Conservation (phyloP, 2,888 invertebrate species). For the Silvanus unidentatus region DNA sequence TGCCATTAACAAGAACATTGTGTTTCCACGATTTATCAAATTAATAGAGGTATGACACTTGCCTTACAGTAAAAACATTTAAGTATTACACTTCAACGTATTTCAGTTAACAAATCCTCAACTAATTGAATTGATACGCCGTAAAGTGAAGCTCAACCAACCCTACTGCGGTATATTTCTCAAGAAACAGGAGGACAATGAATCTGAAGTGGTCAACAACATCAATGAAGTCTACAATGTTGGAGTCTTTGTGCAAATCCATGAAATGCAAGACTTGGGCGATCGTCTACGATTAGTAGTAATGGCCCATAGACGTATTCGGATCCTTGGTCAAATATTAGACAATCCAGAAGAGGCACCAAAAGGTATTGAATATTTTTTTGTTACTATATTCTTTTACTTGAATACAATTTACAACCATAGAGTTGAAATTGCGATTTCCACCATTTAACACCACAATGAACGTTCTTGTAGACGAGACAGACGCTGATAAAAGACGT, state of each 20-base stretch:
- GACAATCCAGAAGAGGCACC: slow-evolving; percentile 63
- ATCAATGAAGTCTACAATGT: slow-evolving; percentile 82
- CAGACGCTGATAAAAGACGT: slow-evolving; percentile 54
- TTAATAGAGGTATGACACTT: slow-evolving; percentile 76
- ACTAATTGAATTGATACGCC: slow-evolving; percentile 80
- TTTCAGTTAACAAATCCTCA: slow-evolving; percentile 76
- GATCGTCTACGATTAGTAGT: slow-evolving; percentile 85
- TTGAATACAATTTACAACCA: slow-evolving; percentile 12
- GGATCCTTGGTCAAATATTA: slow-evolving; percentile 71
- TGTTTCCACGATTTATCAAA: slow-evolving; percentile 97
- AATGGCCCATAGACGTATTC: slow-evolving; percentile 87
- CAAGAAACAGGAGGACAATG: slow-evolving; percentile 84
- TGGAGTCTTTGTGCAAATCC: slow-evolving; percentile 97
- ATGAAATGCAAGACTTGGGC: slow-evolving; percentile 93
- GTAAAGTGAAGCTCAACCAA: slow-evolving; percentile 92
- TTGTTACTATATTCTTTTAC: background rate
- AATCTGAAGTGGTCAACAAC: slow-evolving; percentile 75
- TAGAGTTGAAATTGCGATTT: slow-evolving; percentile 75
- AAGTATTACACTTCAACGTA: slow-evolving; percentile 2
- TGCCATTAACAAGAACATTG: slow-evolving; percentile 88
- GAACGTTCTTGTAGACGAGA: slow-evolving; percentile 75
- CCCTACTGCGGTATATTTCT: slow-evolving; percentile 97
- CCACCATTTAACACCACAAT: slow-evolving; percentile 77
- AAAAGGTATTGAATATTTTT: slow-evolving; percentile 31
- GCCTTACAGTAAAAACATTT: background rate